phyloP scores from a whole-genome alignment of 1,140 invertebrate species.

The Heliconius nattereri region DNA sequence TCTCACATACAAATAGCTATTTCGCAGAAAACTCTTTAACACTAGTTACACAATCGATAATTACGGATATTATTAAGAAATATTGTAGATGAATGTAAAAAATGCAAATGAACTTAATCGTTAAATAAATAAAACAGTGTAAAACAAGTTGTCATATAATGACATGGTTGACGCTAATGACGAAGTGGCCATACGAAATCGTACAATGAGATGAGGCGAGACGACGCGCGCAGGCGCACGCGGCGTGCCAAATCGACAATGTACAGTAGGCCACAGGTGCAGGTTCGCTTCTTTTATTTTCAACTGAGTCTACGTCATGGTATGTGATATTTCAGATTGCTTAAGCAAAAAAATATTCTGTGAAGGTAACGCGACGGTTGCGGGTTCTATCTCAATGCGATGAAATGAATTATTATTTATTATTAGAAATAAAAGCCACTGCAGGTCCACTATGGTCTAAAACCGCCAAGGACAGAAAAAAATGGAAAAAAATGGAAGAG shows the following conservation, averaged over 20 bases:
- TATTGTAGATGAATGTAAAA: constrained; percentile 53
- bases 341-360: no score
- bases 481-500: no score
- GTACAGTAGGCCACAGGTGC: constrained; percentile 29
- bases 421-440: no score
- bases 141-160: constrained; percentile 60
- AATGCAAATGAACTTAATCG: constrained; percentile 55
- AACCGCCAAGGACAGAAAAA: no score
- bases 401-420: no score
- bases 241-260: constrained; percentile 49
- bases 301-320: background rate
- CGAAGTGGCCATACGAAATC: constrained; percentile 61
- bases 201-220: constrained; percentile 60
- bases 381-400: no score
- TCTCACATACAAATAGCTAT: constrained; percentile 19
- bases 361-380: no score
- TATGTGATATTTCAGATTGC: no score
- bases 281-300: background rate
- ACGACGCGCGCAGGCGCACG: constrained; percentile 50
- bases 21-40: constrained; percentile 34
- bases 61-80: constrained; percentile 42
- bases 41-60: constrained; percentile 39
- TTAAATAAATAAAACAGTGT: constrained; percentile 61
- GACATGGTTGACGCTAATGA: constrained; percentile 62
- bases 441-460: no score